A percentile compares a stretch with the other conserved stretches of the same genome.
phyloP scores from a whole-genome alignment of 2,113 vertebrate species.

The Petrocephalus microphthalmus region DNA sequence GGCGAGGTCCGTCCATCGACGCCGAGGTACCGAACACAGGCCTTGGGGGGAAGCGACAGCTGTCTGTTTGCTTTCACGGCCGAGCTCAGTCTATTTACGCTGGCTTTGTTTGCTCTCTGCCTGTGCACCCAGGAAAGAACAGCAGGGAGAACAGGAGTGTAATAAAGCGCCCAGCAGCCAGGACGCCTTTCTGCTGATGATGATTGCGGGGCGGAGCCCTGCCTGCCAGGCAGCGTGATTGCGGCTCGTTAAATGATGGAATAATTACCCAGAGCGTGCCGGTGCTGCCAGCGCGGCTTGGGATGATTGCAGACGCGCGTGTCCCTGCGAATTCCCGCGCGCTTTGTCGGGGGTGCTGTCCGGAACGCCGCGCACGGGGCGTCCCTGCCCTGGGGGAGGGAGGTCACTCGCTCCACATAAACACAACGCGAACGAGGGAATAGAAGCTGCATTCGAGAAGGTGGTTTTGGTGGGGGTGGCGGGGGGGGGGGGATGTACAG shows the following conservation, averaged over 20 bases:
- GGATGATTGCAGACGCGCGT: slow-evolving; percentile 50
- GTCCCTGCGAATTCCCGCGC: slow-evolving; percentile 42
- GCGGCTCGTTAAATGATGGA: slow-evolving; percentile 56
- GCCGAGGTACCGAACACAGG: neutral
- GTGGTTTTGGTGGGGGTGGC: neutral
- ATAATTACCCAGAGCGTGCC: slow-evolving; percentile 58
- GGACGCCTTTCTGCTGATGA: slow-evolving; percentile 21
- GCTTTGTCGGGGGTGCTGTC: slow-evolving; percentile 49
- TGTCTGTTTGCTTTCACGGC: neutral
- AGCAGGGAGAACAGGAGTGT: neutral
- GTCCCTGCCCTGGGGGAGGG: slow-evolving; percentile 27
- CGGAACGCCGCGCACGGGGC: slow-evolving; percentile 30
- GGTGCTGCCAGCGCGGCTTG: slow-evolving; percentile 31
- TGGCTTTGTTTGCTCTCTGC: neutral
- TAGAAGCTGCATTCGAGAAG: neutral
- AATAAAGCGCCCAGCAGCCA: neutral
- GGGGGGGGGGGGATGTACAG: neutral
- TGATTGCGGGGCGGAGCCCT: slow-evolving; percentile 7
- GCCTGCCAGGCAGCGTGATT: slow-evolving; percentile 31
- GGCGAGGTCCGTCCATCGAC: neutral
- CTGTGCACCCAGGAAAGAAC: neutral
- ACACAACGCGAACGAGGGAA: neutral
- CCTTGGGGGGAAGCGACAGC: neutral
- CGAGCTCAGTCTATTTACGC: neutral
- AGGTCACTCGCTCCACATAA: neutral